Evolutionary conservation across 2,888 invertebrate species (phyloP).

Genomic region (Nasonia oneida): DNA sequence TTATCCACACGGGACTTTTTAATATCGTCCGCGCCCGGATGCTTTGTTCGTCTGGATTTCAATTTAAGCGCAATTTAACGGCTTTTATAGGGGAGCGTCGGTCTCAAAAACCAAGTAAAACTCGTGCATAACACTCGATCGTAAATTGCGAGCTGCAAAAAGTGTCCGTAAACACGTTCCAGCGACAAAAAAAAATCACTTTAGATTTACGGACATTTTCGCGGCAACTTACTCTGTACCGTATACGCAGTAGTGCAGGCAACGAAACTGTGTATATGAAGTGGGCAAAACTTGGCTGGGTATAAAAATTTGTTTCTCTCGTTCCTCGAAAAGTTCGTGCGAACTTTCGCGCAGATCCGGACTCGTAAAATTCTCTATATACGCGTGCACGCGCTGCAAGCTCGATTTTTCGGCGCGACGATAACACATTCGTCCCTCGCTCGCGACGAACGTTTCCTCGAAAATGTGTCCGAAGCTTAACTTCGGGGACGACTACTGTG

Average conservation of each 20-base stretch:
- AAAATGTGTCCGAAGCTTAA: neutral
- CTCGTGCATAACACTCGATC: conserved; percentile 7
- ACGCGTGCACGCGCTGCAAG: neutral
- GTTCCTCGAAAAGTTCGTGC: neutral
- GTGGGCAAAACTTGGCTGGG: neutral
- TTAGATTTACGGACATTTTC: neutral
- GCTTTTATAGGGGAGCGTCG: neutral
- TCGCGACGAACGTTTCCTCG: neutral
- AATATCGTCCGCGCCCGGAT: neutral
- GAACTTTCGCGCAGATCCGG: neutral
- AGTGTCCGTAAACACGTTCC: neutral
- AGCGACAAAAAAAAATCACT: neutral
- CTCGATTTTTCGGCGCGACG: neutral
- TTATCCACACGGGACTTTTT: neutral
- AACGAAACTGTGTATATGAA: neutral
- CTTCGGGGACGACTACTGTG: neutral
- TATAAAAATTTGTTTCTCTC: conserved; percentile 19
- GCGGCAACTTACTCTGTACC: neutral
- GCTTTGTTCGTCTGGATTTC: neutral
- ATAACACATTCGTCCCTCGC: neutral
- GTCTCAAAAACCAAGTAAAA: neutral
- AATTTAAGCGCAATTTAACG: neutral
- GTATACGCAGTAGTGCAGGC: neutral
- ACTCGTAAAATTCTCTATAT: neutral
- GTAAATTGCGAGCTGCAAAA: neutral